These are phyloP conservation scores for Onychomys torridus DNA, from an alignment of 2,797 vertebrate genomes.

Conservation along the genomic window DNA sequence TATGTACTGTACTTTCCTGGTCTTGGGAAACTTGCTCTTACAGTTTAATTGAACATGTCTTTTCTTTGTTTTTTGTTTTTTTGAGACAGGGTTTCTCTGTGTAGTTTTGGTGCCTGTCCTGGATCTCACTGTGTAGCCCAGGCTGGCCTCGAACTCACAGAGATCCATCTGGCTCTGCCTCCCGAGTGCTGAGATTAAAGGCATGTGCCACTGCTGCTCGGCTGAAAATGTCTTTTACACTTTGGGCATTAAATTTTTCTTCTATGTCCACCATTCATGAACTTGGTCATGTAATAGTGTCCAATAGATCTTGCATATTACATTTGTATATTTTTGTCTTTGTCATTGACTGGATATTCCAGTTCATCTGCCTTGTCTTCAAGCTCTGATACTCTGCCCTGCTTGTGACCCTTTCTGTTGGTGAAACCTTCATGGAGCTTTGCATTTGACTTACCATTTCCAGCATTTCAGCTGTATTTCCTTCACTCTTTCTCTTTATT, in stretches of 20 bases:
- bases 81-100: no score
- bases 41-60: background rate
- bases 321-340: background rate
- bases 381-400: background rate
- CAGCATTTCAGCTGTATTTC: background rate
- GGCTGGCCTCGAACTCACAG: no score
- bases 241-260: background rate
- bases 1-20: background rate
- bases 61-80: background rate
- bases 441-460: background rate
- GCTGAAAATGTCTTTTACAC: background rate
- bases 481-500: background rate
- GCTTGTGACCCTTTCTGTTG: background rate
- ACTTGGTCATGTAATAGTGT: background rate
- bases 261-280: background rate
- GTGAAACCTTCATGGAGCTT: background rate
- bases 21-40: background rate
- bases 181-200: no score
- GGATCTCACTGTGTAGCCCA: no score
- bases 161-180: no score
- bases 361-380: background rate
- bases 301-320: background rate
- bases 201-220: no score
- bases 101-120: no score
- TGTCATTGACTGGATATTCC: background rate